Evolutionary conservation across 2,113 vertebrate genomes (phyloP).

Genomic region (Meles meles): DNA sequence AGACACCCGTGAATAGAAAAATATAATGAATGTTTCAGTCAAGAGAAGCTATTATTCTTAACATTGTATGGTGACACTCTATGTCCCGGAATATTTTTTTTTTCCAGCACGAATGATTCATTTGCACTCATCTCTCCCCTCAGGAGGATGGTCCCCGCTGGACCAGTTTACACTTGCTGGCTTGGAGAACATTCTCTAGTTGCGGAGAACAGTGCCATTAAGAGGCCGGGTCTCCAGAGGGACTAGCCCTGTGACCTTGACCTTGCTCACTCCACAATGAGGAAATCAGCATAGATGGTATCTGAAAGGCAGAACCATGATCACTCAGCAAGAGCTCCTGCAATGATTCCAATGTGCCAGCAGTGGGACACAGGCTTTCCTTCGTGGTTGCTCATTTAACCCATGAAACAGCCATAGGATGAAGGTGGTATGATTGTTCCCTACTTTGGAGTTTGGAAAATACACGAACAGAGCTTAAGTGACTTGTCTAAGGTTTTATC

Average conservation of each 20-base stretch:
- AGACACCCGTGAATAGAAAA: background rate
- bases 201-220: background rate
- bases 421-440: background rate
- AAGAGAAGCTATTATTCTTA: background rate
- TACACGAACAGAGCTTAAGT: background rate
- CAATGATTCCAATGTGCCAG: background rate
- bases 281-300: background rate
- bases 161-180: background rate
- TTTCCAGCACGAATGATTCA: background rate
- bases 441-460: background rate
- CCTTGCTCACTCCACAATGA: background rate
- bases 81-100: conserved; percentile 24
- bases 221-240: background rate
- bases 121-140: background rate
- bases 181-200: background rate
- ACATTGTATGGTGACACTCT: background rate
- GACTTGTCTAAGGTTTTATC: background rate
- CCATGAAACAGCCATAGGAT: background rate
- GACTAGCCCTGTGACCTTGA: background rate
- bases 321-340: background rate
- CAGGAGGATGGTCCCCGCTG: background rate
- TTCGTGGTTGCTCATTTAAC: background rate
- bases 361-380: background rate
- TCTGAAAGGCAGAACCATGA: background rate
- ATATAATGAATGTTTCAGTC: background rate